Evolutionary conservation across 1,140 invertebrate genomes (phyloP).

Genomic region (Papilio xuthus): DNA sequence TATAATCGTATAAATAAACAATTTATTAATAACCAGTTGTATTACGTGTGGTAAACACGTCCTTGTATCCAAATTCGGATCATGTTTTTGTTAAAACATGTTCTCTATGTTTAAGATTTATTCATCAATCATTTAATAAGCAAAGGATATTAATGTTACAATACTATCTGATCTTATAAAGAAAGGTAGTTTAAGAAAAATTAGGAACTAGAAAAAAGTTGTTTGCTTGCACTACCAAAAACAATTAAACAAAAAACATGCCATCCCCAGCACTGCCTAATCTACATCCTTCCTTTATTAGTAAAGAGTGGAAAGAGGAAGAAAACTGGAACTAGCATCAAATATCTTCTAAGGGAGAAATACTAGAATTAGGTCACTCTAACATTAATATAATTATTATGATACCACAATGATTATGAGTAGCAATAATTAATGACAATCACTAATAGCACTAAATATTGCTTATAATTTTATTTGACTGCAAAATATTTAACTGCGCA

Average conservation of each 20-base stretch:
- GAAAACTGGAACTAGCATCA: too few species aligned
- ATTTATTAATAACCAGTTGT: constrained; percentile 13
- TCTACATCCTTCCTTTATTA: background rate
- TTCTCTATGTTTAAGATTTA: background rate
- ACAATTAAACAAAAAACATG: background rate
- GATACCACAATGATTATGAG: background rate
- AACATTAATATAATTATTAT: too few species aligned
- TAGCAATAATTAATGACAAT: background rate
- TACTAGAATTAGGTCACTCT: too few species aligned
- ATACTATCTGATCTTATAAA: background rate
- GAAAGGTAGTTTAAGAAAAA: background rate
- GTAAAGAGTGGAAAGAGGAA: too few species aligned
- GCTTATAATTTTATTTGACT: background rate
- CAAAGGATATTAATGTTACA: background rate
- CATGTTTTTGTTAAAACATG: background rate
- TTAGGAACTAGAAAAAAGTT: background rate
- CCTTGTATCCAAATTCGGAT: background rate
- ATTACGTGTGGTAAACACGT: background rate
- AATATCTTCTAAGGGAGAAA: too few species aligned
- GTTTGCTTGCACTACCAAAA: background rate
- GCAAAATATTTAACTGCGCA: constrained; percentile 2
- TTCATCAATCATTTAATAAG: background rate
- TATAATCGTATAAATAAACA: background rate
- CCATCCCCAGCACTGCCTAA: background rate
- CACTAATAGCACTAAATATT: background rate